Conservation (phyloP, 2,113 vertebrate genomes). For the Ciconia stormi region DNA sequence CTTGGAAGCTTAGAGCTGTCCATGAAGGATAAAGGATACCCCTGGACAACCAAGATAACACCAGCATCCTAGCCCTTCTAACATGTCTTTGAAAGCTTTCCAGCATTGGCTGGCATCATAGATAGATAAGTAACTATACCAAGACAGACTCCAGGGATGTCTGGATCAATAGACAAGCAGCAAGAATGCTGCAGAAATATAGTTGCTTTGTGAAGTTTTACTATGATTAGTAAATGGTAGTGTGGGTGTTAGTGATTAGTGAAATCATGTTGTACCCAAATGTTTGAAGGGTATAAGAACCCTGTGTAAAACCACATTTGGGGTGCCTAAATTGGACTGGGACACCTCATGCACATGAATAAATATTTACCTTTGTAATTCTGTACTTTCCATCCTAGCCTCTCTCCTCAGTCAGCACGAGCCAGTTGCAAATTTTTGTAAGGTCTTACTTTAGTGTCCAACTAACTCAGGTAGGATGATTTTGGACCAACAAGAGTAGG, state of each 20-base stretch:
- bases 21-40: not conserved
- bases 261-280: not conserved
- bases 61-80: not conserved
- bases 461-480: not conserved
- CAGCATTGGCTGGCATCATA: not conserved
- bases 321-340: not conserved
- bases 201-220: not conserved
- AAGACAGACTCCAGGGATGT: not conserved
- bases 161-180: not conserved
- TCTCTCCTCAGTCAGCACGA: accelerated
- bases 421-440: not conserved
- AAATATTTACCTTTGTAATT: not conserved
- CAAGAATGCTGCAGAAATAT: not conserved
- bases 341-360: not conserved
- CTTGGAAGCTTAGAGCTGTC: not conserved
- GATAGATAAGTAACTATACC: not conserved
- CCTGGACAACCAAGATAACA: not conserved
- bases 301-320: not conserved
- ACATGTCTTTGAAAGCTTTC: not conserved
- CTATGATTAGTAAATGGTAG: accelerated
- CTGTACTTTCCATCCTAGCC: not conserved
- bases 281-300: not conserved
- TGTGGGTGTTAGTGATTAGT: not conserved
- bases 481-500: not conserved
- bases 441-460: not conserved